phyloP scores from a whole-genome alignment of 2,113 vertebrate species.

The Bujurquina vittata region DNA sequence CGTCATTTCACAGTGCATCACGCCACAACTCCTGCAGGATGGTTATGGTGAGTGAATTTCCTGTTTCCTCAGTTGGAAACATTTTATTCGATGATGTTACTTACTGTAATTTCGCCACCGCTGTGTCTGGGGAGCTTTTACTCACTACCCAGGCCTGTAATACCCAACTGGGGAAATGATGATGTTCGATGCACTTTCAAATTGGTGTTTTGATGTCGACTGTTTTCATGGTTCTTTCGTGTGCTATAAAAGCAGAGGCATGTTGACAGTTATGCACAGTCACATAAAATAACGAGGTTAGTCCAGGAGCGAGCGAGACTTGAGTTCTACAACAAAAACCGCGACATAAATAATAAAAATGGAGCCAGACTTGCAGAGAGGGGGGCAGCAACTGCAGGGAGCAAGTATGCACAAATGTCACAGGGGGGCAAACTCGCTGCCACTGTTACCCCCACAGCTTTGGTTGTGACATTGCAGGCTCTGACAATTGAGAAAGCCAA shows the following conservation, averaged over 20 bases:
- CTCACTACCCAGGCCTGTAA: conserved; percentile 23
- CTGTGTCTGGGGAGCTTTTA: conserved; percentile 20
- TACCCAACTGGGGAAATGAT: conserved; percentile 32
- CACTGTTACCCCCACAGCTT: conserved; percentile 26
- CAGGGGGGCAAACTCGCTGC: conserved; percentile 34
- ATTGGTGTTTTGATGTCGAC: conserved; percentile 29
- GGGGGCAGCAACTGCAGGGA: conserved; percentile 10
- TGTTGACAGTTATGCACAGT: conserved; percentile 54
- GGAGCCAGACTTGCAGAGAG: conserved; percentile 25
- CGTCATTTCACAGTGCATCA: conserved; percentile 51
- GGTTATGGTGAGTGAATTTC: conserved; percentile 74
- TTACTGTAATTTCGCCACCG: conserved; percentile 19
- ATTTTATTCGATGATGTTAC: conserved; percentile 45
- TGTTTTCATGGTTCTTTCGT: conserved; percentile 52
- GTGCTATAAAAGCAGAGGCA: conserved; percentile 51
- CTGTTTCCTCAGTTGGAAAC: conserved; percentile 36
- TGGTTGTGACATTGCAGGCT: conserved; percentile 19
- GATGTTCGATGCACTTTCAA: conserved; percentile 37
- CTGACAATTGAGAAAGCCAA: conserved; percentile 35
- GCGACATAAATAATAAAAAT: conserved; percentile 61
- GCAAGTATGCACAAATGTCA: conserved; percentile 38
- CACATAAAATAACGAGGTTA: conserved; percentile 60
- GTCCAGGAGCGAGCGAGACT: conserved; percentile 21
- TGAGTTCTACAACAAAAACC: conserved; percentile 41
- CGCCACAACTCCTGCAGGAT: conserved; percentile 74